These are phyloP conservation scores for Calephelis nemesis DNA, from an alignment of 1,140 invertebrate genomes.

Conservation along the genomic window DNA sequence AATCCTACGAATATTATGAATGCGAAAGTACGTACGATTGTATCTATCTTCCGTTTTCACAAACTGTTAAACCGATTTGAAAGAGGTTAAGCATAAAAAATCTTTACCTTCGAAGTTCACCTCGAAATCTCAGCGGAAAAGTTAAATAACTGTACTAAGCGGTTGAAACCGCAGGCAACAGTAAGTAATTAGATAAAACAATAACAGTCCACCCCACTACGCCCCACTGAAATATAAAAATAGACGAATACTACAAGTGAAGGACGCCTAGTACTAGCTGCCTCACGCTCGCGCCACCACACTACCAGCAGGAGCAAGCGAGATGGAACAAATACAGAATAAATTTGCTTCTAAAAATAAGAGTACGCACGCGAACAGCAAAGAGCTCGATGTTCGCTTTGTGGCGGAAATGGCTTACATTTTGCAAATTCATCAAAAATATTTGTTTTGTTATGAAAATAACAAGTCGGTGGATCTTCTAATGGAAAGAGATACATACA, in stretches of 20 bases:
- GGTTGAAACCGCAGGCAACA: neutral
- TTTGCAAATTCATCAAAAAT: constrained; percentile 17
- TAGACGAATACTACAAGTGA: constrained; percentile 65
- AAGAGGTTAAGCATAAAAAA: too few species aligned
- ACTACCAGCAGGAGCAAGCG: constrained; percentile 24
- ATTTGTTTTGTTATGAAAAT: constrained; percentile 1
- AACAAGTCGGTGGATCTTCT: too few species aligned
- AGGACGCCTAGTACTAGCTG: constrained; percentile 48
- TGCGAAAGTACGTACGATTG: too few species aligned
- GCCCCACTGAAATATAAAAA: constrained; percentile 44
- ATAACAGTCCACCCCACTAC: constrained; percentile 34
- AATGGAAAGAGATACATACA: too few species aligned
- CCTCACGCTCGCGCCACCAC: constrained; percentile 36
- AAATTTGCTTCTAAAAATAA: constrained; percentile 51
- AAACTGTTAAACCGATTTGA: too few species aligned
- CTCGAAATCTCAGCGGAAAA: too few species aligned
- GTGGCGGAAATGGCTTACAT: constrained; percentile 34
- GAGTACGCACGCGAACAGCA: constrained; percentile 54
- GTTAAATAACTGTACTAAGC: too few species aligned
- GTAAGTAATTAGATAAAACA: constrained; percentile 30
- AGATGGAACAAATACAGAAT: constrained; percentile 32
- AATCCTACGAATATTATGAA: too few species aligned
- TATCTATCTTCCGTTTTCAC: too few species aligned
- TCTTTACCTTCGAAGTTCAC: too few species aligned
- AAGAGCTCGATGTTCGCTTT: constrained; percentile 37